Percentiles rank a stretch among this genome's conserved stretches.
These are phyloP conservation scores for Drosophila simulans DNA, from an alignment of 1,140 invertebrate genomes.

Conservation along the genomic window DNA sequence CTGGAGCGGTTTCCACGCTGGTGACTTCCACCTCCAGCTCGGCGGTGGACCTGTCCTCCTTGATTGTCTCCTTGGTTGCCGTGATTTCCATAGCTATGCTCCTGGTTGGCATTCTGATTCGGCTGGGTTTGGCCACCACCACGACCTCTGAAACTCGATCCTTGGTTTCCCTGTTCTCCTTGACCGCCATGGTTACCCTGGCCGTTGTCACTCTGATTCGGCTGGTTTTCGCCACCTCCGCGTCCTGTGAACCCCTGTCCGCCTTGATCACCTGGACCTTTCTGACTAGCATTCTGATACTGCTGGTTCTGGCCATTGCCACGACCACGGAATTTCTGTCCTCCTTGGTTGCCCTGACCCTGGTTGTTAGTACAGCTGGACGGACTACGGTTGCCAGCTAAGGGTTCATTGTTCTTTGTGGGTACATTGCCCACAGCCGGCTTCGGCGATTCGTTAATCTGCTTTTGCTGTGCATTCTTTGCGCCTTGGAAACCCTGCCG, in stretches of 20 bases:
- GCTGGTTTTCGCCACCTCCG: constrained; percentile 18
- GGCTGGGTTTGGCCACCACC: neutral
- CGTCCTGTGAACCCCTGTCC: neutral
- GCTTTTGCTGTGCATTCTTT: constrained; percentile 59
- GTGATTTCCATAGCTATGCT: too few relatives aligned
- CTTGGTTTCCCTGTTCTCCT: constrained; percentile 9
- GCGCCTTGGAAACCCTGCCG: constrained; percentile 62
- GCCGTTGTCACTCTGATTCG: constrained; percentile 5
- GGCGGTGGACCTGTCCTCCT: constrained; percentile 32
- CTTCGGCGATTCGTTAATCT: constrained; percentile 49
- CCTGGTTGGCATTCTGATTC: constrained; percentile 12
- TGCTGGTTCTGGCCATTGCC: neutral
- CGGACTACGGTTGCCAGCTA: constrained; percentile 28
- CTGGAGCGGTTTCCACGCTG: constrained; percentile 46
- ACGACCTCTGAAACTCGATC: constrained; percentile 12
- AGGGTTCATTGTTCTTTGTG: constrained; percentile 47
- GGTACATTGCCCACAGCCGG: constrained; percentile 42
- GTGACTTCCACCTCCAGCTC: constrained; percentile 8
- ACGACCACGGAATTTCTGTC: neutral
- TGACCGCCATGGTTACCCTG: neutral
- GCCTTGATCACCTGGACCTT: neutral
- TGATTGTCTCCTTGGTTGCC: constrained; percentile 6
- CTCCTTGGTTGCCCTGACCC: constrained; percentile 1
- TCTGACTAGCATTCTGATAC: neutral
- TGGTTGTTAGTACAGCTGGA: constrained; percentile 14